phyloP scores from a whole-genome alignment of 2,888 invertebrate species.

The Anthrax anthrax region DNA sequence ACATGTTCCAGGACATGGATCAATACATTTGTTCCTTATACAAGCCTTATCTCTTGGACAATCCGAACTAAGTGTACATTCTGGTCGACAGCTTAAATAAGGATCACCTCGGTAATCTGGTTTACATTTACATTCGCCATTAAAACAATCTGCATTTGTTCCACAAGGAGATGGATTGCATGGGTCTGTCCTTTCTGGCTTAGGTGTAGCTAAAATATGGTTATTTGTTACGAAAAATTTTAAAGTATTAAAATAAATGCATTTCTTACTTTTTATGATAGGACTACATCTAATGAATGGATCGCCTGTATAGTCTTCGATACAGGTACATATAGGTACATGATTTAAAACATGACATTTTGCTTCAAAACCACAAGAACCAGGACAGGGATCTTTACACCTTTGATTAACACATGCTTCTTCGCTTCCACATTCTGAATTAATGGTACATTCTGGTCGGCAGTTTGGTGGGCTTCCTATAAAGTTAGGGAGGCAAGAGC shows the following conservation, averaged over 20 bases:
- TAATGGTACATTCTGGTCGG: constrained; percentile 65
- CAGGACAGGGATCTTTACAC: constrained; percentile 70
- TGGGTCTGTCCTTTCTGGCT: constrained; percentile 36
- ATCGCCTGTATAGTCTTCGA: constrained; percentile 60
- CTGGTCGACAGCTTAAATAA: constrained; percentile 51
- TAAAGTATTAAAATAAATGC: constrained; percentile 10
- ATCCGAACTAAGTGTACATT: constrained; percentile 59
- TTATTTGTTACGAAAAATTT: not conserved
- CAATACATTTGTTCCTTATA: constrained; percentile 53
- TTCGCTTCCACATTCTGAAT: constrained; percentile 63
- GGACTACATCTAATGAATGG: constrained; percentile 58
- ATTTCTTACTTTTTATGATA: constrained; percentile 34
- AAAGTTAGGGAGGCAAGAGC: constrained; percentile 64
- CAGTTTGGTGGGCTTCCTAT: constrained; percentile 67
- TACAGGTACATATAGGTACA: constrained; percentile 65
- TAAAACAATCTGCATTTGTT: constrained; percentile 53
- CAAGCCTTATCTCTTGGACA: constrained; percentile 54
- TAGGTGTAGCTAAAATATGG: constrained; percentile 30
- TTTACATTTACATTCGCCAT: constrained; percentile 56
- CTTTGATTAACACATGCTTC: constrained; percentile 63
- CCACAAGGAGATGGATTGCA: constrained; percentile 65
- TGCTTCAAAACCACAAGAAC: constrained; percentile 68
- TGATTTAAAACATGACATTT: constrained; percentile 66
- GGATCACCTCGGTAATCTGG: constrained; percentile 58
- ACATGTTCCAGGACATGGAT: constrained; percentile 63